Conservation (phyloP, 2,888 invertebrate genomes). For the Idaea dimidiata region DNA sequence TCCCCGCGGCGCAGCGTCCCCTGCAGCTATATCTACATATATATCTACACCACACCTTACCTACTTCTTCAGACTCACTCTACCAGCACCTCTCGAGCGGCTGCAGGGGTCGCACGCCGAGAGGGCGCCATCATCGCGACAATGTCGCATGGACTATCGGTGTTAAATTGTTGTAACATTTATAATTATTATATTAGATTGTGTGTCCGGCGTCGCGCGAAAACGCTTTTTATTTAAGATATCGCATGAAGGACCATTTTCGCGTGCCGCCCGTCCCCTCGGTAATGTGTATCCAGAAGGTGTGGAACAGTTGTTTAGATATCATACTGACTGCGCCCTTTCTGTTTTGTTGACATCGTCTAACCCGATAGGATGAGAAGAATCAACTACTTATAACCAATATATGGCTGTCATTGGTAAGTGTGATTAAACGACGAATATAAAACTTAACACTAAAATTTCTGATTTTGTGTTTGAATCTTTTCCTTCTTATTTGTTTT, state of each 20-base stretch:
- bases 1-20: slow-evolving; percentile 67
- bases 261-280: slow-evolving; percentile 57
- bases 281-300: slow-evolving; percentile 60
- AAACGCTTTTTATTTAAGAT: slow-evolving; percentile 34
- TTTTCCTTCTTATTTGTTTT: slow-evolving; percentile 51
- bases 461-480: slow-evolving; percentile 60
- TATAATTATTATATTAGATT: slow-evolving; percentile 64
- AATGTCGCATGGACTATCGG: slow-evolving; percentile 76
- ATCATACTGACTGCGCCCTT: slow-evolving; percentile 80
- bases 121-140: slow-evolving; percentile 66
- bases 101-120: slow-evolving; percentile 67
- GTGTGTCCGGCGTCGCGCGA: slow-evolving; percentile 64
- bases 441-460: slow-evolving; percentile 78
- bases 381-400: slow-evolving; percentile 97
- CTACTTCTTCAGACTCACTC: slow-evolving; percentile 23
- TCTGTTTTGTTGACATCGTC: slow-evolving; percentile 86
- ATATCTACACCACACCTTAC: slow-evolving; percentile 25
- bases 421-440: slow-evolving; percentile 82
- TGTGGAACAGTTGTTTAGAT: slow-evolving; percentile 69
- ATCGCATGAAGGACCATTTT: slow-evolving; percentile 51
- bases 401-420: slow-evolving; percentile 97
- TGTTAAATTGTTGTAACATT: slow-evolving; percentile 71
- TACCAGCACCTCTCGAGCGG: slow-evolving; percentile 31
- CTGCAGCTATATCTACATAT: slow-evolving; percentile 26
- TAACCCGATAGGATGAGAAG: slow-evolving; percentile 94